Evolutionary conservation across 1,140 invertebrate species (phyloP), one percentile per base, ranked within the genome.

Genomic region (Mycetomoellerius zeteki): DNA sequence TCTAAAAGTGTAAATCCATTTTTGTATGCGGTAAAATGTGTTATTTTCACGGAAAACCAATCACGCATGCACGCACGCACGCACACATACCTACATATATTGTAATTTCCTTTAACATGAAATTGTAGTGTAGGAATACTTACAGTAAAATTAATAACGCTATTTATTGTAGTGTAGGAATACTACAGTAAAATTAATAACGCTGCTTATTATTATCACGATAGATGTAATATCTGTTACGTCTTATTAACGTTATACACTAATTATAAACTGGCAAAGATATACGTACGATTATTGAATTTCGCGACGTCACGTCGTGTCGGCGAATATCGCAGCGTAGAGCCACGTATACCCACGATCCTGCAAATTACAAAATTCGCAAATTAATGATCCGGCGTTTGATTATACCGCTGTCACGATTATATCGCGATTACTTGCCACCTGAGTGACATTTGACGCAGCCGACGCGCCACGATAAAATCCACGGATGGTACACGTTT

Each of bases 351-450:
- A 43, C 27, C 33, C 47, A 24, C 47, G 54, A 73, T 60, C 37
- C 19, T 56, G 69, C 64, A 81, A 75, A 84, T 84, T 84, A 84
- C 54, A 73, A 84, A 84, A 84, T 84, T 84, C 43, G 54, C 69
- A 75, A 84, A 84, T 84, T 84, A 84, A 84, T 73, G 69, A 82
- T 73, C 67, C 67, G 54, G 8, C 67, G 50, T 84, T 84, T 73
- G 80, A 84, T 84, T 84, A 84, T 75, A 73, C 33, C 69, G 69
- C 56, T 84, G 69, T 60, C 80, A 54, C 54, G 80, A 84, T 84
- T 75, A 84, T 84, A 84, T 84, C 37, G 69, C 71, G 80, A 75
- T 84, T 84, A 84, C 80, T 84, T 84, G 80, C 54, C 69, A n/a
- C 58, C 69, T 75, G 80, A 84, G 69, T 75, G 80, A 84, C 80